Percentiles rank a stretch among this genome's conserved stretches.
Evolutionary conservation across 2,113 vertebrate species (phyloP).

Genomic region (Addax nasomaculatus): DNA sequence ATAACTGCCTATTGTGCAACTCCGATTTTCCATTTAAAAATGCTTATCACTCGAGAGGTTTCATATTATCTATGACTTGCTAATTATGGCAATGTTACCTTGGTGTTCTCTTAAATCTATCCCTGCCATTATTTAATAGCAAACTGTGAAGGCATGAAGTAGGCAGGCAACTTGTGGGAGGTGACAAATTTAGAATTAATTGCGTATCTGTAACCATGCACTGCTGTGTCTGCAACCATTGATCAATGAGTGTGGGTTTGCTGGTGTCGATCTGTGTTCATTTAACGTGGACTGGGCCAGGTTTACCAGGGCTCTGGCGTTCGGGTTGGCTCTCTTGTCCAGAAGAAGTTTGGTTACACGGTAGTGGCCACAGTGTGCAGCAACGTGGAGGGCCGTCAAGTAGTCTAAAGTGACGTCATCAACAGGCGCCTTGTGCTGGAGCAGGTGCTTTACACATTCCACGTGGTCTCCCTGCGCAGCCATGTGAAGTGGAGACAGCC

Average conservation of each 20-base stretch:
- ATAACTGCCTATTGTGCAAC: not conserved
- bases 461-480: constrained; percentile 97
- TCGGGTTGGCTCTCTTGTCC: constrained; percentile 98
- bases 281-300: not conserved
- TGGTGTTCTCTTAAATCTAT: not conserved
- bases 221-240: not conserved
- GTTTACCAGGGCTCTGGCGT: constrained; percentile 95
- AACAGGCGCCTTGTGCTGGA: constrained; percentile 95
- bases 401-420: constrained; percentile 98
- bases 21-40: not conserved
- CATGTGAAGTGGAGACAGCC: constrained; percentile 98
- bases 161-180: not conserved
- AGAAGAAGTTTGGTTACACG: constrained; percentile 96
- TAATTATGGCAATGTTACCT: not conserved
- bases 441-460: constrained; percentile 95
- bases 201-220: not conserved
- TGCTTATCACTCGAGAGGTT: not conserved
- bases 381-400: constrained; percentile 95
- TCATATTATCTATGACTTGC: not conserved
- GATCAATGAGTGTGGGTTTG: not conserved
- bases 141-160: not conserved
- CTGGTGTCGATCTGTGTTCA: not conserved
- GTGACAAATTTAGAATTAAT: not conserved
- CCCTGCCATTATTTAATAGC: not conserved
- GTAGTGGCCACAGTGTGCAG: constrained; percentile 97